A percentile compares a stretch with the other conserved stretches of the same genome.
These are phyloP conservation scores for Nothobranchius kuhntae DNA, from an alignment of 2,113 vertebrate species.

Conservation along the genomic window DNA sequence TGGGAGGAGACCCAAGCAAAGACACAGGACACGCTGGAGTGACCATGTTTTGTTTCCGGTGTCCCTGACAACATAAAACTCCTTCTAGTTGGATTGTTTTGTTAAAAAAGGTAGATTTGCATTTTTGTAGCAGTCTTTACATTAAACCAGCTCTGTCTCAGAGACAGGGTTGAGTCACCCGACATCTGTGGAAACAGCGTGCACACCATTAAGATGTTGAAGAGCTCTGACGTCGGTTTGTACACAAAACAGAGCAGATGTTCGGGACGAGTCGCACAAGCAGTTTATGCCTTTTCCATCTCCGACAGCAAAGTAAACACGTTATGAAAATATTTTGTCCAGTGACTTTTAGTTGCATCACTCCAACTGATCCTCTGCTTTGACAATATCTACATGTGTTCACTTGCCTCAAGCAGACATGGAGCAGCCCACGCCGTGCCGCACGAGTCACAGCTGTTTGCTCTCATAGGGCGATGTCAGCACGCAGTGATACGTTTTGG, in stretches of 20 bases:
- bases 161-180: background rate
- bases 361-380: background rate
- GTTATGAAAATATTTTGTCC: conserved; percentile 24
- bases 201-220: background rate
- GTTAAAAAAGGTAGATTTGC: background rate
- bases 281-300: background rate
- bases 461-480: conserved; percentile 12
- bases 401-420: conserved; percentile 13
- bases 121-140: background rate
- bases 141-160: background rate
- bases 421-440: background rate
- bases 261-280: conserved; percentile 12
- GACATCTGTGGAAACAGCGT: background rate
- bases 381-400: conserved; percentile 21
- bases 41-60: too few relatives aligned
- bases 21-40: too few relatives aligned
- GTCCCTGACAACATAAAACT: too few relatives aligned
- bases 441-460: background rate
- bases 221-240: conserved; percentile 4
- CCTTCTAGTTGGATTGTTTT: background rate
- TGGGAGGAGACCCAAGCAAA: too few relatives aligned
- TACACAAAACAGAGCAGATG: background rate
- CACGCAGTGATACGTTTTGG: background rate
- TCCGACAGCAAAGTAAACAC: conserved; percentile 29
- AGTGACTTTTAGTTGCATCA: conserved; percentile 3